Evolutionary conservation across 2,888 invertebrate species (phyloP).

Genomic region (Anthophora plumipes): DNA sequence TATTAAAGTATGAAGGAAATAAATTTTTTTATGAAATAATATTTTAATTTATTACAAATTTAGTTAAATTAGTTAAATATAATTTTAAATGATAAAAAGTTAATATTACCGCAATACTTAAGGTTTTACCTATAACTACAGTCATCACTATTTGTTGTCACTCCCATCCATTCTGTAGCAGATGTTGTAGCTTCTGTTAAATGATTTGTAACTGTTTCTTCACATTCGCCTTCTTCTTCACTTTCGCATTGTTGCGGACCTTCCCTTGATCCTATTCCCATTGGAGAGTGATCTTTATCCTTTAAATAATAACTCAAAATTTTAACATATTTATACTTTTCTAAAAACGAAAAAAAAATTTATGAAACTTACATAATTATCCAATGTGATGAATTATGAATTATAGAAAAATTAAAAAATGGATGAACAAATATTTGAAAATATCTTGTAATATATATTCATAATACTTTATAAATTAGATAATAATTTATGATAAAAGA

Average conservation of each 20-base stretch:
- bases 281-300: constrained; percentile 68
- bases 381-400: background rate
- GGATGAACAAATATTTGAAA: constrained; percentile 25
- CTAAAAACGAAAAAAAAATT: constrained; percentile 1
- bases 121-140: constrained; percentile 89
- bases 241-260: constrained; percentile 85
- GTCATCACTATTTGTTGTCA: constrained; percentile 95
- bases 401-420: constrained; percentile 7
- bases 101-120: background rate
- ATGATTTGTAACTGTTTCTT: constrained; percentile 87
- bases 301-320: constrained; percentile 45
- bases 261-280: constrained; percentile 69
- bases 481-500: too few species aligned
- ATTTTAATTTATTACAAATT: background rate
- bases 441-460: constrained; percentile 7
- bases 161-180: constrained; percentile 94
- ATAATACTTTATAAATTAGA: too few species aligned
- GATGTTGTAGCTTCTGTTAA: constrained; percentile 87
- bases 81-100: background rate
- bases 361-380: constrained; percentile 22
- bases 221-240: constrained; percentile 87
- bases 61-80: background rate
- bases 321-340: constrained; percentile 1
- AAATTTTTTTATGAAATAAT: background rate
- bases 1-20: background rate